Conservation (phyloP, 1,140 invertebrate species). For the Bicyclus anynana region DNA sequence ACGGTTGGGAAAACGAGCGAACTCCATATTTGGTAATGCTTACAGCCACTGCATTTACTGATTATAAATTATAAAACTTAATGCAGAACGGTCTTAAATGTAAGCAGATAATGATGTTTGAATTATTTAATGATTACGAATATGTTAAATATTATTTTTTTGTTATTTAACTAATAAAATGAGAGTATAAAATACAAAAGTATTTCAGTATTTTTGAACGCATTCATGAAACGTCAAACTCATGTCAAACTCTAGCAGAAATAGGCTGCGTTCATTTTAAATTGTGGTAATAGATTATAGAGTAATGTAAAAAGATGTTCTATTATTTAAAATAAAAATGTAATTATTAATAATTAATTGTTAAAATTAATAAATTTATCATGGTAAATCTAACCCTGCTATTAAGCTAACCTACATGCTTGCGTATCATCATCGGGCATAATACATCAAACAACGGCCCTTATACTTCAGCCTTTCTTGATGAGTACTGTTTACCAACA, state of each 20-base stretch:
- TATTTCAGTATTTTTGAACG: constrained; percentile 47
- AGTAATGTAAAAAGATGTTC: neutral
- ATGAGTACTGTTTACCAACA: too few species aligned
- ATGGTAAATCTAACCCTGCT: too few species aligned
- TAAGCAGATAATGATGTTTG: constrained; percentile 1
- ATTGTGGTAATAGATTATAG: neutral
- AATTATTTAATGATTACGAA: constrained; percentile 5
- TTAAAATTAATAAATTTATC: too few species aligned
- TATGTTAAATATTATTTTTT: constrained; percentile 11
- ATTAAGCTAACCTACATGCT: too few species aligned
- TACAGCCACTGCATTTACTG: constrained; percentile 65
- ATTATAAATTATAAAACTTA: constrained; percentile 37
- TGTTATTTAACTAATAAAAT: constrained; percentile 6
- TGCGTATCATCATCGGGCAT: too few species aligned
- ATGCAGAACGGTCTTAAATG: constrained; percentile 14
- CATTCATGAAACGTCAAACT: constrained; percentile 27
- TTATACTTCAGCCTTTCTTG: too few species aligned
- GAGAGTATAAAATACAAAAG: constrained; percentile 8
- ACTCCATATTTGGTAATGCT: constrained; percentile 79
- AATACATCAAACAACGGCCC: too few species aligned
- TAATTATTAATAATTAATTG: too few species aligned
- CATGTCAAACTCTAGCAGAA: too few species aligned
- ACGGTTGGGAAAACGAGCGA: constrained; percentile 77
- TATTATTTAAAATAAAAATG: neutral
- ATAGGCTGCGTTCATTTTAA: constrained; percentile 22